Conservation (phyloP, 2,797 vertebrate genomes). For the Triplophysa bombifrons region DNA sequence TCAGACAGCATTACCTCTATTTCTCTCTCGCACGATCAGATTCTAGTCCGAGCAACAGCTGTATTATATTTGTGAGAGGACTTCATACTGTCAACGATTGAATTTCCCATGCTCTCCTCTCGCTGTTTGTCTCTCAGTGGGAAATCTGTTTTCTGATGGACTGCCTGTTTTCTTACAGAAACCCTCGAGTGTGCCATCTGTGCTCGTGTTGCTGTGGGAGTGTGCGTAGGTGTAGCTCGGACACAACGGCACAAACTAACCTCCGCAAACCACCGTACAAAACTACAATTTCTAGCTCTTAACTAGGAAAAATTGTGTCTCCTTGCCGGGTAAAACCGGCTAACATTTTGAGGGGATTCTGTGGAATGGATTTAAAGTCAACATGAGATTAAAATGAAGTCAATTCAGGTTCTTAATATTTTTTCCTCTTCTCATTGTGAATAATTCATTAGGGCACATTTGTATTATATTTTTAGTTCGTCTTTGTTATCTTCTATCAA, state of each 20-base stretch:
- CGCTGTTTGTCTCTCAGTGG: constrained; percentile 24
- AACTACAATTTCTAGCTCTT: constrained; percentile 5
- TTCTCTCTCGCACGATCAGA: background rate
- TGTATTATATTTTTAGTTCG: background rate
- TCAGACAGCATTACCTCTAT: constrained; percentile 11
- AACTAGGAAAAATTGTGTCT: background rate
- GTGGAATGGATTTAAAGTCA: background rate
- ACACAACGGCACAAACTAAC: constrained; percentile 32
- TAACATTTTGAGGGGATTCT: background rate
- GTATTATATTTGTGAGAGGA: constrained; percentile 25
- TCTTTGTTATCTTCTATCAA: background rate
- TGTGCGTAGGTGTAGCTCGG: constrained; percentile 44
- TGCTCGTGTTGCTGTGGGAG: constrained; percentile 40
- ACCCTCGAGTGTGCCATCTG: constrained; percentile 50
- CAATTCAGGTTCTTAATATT: background rate
- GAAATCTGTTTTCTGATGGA: constrained; percentile 51
- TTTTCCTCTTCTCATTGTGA: background rate
- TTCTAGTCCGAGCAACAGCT: constrained; percentile 19
- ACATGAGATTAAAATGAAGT: background rate
- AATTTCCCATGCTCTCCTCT: constrained; percentile 19
- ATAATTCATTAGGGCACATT: background rate
- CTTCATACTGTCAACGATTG: constrained; percentile 1
- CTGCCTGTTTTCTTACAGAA: constrained; percentile 42
- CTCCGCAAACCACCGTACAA: constrained; percentile 32
- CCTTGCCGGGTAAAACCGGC: background rate